phyloP scores from a whole-genome alignment of 2,888 invertebrate species.

The Sphinx pinastri region DNA sequence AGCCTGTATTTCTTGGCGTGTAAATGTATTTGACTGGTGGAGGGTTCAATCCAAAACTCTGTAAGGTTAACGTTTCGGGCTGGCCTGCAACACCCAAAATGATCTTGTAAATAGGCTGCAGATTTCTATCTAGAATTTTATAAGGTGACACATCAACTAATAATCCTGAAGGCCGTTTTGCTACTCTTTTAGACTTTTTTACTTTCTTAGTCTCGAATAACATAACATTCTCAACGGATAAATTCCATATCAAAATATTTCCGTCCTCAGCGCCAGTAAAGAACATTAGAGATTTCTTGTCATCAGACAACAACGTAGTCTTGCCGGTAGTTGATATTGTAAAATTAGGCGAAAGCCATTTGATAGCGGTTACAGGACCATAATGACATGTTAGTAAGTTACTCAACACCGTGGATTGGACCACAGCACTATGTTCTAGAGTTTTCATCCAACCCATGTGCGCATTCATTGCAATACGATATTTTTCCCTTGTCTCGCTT shows the following conservation, averaged over 20 bases:
- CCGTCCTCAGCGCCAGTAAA: conserved; percentile 87
- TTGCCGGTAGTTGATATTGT: conserved; percentile 85
- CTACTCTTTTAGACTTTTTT: conserved; percentile 75
- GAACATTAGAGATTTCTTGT: conserved; percentile 83
- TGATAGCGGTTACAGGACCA: conserved; percentile 85
- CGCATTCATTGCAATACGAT: conserved; percentile 84
- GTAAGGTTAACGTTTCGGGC: conserved; percentile 67
- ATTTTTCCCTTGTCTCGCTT: conserved; percentile 85
- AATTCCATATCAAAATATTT: conserved; percentile 88
- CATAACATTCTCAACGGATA: conserved; percentile 78
- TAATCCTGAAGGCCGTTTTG: conserved; percentile 83
- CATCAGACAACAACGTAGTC: conserved; percentile 56
- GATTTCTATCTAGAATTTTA: conserved; percentile 83
- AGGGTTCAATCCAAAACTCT: conserved; percentile 68
- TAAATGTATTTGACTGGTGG: conserved; percentile 65
- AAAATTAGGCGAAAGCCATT: conserved; percentile 87
- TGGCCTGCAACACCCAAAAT: conserved; percentile 73
- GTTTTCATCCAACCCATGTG: conserved; percentile 89
- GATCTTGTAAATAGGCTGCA: conserved; percentile 86
- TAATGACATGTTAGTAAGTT: conserved; percentile 85
- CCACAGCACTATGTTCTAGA: conserved; percentile 81
- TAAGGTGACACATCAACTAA: conserved; percentile 84
- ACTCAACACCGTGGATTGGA: conserved; percentile 85
- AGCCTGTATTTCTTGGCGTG: conserved; percentile 55
- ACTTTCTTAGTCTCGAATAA: conserved; percentile 63